These are phyloP conservation scores for Casuarius casuarius DNA, from an alignment of 2,113 vertebrate species.

Conservation along the genomic window DNA sequence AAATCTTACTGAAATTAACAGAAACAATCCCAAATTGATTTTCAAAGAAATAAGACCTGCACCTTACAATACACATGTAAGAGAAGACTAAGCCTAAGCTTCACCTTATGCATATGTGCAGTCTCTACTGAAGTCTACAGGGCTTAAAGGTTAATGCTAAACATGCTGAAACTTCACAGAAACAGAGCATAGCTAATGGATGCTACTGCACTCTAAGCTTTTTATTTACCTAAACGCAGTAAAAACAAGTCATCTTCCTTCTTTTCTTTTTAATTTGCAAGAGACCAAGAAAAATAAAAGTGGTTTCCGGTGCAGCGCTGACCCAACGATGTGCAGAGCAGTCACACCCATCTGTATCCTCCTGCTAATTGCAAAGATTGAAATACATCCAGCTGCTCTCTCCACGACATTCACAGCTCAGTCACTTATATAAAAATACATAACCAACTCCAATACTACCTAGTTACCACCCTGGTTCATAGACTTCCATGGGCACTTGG, in stretches of 20 bases:
- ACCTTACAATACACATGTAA: background rate
- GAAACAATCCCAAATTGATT: background rate
- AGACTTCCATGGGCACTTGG: no score
- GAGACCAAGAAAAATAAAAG: constrained; percentile 35
- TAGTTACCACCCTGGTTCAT: background rate
- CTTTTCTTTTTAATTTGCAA: constrained; percentile 40
- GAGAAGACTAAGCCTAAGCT: background rate
- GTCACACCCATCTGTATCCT: background rate
- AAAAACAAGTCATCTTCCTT: constrained; percentile 31
- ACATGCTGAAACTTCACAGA: background rate
- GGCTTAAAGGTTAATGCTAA: background rate
- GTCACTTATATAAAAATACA: background rate
- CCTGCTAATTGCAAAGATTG: background rate
- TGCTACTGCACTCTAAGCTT: rapidly evolving
- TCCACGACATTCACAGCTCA: background rate
- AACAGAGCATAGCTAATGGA: background rate
- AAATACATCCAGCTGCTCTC: background rate
- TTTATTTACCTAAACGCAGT: constrained; percentile 6
- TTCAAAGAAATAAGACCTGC: background rate
- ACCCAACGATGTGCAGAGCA: background rate
- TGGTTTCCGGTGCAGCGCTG: background rate
- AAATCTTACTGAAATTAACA: background rate
- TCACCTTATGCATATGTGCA: rapidly evolving
- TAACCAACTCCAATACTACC: rapidly evolving
- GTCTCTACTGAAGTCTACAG: background rate